Percentiles rank a stretch among this genome's conserved stretches.
Conservation (phyloP, 64 coral and sea anemone genomes). For the Orbicella faveolata region DNA sequence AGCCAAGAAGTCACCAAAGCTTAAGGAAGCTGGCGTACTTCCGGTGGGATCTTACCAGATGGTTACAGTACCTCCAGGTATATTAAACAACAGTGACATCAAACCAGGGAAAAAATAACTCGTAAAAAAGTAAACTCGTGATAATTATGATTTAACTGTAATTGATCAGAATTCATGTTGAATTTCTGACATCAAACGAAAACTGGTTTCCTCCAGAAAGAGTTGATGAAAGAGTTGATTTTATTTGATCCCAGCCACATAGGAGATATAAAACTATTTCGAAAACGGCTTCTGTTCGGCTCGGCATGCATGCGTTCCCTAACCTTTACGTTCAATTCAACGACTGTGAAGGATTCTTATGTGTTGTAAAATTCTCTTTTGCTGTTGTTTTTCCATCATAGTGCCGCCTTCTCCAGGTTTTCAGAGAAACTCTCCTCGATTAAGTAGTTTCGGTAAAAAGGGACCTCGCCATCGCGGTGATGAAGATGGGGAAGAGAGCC, state of each 20-base stretch:
- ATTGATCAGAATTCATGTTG: not conserved
- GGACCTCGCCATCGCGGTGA: not conserved
- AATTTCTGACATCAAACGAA: no score
- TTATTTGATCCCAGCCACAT: no score
- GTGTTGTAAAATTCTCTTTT: not conserved
- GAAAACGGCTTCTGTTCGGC: no score
- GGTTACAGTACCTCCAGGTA: slow-evolving; percentile 53
- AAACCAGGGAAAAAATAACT: not conserved
- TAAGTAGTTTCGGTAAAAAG: slow-evolving; percentile 62
- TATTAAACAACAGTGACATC: not conserved
- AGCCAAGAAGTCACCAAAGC: slow-evolving; percentile 30
- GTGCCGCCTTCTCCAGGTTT: not conserved
- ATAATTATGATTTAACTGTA: not conserved
- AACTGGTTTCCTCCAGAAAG: no score
- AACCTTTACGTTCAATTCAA: no score
- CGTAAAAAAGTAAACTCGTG: not conserved
- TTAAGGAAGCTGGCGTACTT: slow-evolving; percentile 12
- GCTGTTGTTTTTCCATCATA: not conserved
- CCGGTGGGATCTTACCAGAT: slow-evolving; percentile 40
- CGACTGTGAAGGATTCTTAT: no score
- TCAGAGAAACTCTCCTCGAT: slow-evolving; percentile 21
- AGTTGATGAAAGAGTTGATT: no score
- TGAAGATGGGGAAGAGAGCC: not conserved
- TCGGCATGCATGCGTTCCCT: no score
- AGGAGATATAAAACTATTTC: no score